Evolutionary conservation across 1,140 invertebrate species (phyloP).

Genomic region (Aphelenchoides besseyi): DNA sequence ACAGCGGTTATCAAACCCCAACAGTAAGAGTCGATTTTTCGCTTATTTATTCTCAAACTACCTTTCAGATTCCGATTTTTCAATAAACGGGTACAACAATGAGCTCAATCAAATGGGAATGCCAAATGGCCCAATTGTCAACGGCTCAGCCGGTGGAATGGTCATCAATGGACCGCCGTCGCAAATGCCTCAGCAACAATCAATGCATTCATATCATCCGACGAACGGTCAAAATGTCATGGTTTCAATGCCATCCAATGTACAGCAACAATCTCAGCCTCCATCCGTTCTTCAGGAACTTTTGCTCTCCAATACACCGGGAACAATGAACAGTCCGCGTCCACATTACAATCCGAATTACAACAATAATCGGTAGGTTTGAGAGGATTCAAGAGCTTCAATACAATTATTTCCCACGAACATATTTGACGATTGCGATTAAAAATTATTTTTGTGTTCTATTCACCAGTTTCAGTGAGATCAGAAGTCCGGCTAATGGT

Average conservation of each 20-base stretch:
- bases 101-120: constrained; percentile 1
- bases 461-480: constrained; percentile 1
- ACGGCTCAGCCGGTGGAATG: neutral
- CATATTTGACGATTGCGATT: too few relatives aligned
- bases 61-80: neutral
- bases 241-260: constrained; percentile 5
- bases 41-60: neutral
- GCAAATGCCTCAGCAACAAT: neutral
- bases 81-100: constrained; percentile 11
- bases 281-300: constrained; percentile 33
- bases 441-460: too few relatives aligned
- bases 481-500: constrained; percentile 33
- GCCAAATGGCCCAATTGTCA: constrained; percentile 10
- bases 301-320: constrained; percentile 21
- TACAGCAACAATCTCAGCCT: constrained; percentile 18
- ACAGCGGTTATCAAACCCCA: constrained; percentile 12
- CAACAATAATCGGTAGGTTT: constrained; percentile 22
- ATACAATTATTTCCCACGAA: constrained; percentile 23
- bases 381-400: constrained; percentile 19
- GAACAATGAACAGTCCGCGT: constrained; percentile 39
- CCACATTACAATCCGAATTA: constrained; percentile 22
- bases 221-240: neutral
- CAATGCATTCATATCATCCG: constrained; percentile 18
- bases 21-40: constrained; percentile 7
- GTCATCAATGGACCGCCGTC: neutral